Percentiles rank a stretch among this genome's conserved stretches.
Evolutionary conservation across 2,113 vertebrate species (phyloP).

Genomic region (Takifugu flavidus): DNA sequence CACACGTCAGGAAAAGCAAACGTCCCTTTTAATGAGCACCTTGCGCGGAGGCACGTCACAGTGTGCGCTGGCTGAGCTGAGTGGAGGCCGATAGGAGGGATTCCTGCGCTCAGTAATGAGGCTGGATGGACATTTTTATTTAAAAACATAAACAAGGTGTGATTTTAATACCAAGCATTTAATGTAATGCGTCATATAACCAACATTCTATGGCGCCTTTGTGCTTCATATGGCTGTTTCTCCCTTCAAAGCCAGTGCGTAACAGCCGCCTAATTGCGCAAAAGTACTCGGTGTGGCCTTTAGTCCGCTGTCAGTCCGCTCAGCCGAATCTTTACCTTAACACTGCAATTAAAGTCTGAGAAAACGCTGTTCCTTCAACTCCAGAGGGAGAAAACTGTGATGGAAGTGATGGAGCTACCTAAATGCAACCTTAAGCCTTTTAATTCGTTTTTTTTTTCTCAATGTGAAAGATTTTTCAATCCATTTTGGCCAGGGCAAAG

Average conservation of each 20-base stretch:
- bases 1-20: slow-evolving; percentile 63
- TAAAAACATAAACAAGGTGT: not conserved
- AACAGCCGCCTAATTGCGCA: slow-evolving; percentile 18
- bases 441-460: too few relatives aligned
- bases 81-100: slow-evolving; percentile 13
- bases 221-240: not conserved
- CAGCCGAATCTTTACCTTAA: slow-evolving; percentile 19
- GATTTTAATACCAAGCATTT: not conserved
- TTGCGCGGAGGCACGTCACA: slow-evolving; percentile 51
- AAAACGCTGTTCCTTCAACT: not conserved
- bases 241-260: slow-evolving; percentile 16
- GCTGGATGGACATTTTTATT: not conserved
- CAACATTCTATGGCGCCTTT: not conserved
- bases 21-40: slow-evolving; percentile 67
- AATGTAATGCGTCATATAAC: slow-evolving; percentile 6
- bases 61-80: slow-evolving; percentile 16
- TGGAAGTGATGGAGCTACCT: too few relatives aligned
- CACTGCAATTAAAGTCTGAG: slow-evolving; percentile 25
- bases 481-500: not conserved
- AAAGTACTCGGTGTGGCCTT: slow-evolving; percentile 27
- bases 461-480: too few relatives aligned
- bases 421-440: too few relatives aligned
- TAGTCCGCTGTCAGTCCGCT: slow-evolving; percentile 12
- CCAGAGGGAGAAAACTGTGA: too few relatives aligned
- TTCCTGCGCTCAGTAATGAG: slow-evolving; percentile 21